Conservation (phyloP, 1,140 invertebrate genomes). For the Nymphalis io region DNA sequence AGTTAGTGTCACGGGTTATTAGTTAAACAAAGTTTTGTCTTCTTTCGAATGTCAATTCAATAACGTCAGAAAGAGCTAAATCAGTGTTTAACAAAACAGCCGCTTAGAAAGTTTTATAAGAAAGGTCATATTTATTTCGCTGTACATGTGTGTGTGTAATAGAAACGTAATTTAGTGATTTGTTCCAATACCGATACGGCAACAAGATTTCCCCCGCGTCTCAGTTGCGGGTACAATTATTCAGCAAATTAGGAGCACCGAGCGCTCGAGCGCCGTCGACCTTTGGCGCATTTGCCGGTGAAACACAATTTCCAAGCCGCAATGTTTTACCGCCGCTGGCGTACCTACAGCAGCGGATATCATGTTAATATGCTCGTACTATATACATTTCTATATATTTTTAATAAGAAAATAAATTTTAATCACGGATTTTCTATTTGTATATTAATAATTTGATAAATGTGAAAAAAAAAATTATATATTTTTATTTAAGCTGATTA, state of each 20-base stretch:
- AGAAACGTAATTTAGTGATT: background rate
- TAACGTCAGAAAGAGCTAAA: no score
- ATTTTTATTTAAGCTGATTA: no score
- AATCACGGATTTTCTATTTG: no score
- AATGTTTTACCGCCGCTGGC: slow-evolving; percentile 59
- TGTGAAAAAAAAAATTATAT: no score
- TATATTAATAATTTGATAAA: no score
- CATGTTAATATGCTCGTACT: background rate
- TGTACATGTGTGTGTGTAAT: no score
- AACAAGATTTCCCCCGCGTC: slow-evolving; percentile 35
- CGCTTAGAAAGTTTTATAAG: no score
- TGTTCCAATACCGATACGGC: slow-evolving; percentile 12
- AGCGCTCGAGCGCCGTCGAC: slow-evolving; percentile 24
- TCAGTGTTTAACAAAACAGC: no score
- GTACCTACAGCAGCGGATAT: slow-evolving; percentile 20
- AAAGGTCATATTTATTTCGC: no score
- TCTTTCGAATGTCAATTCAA: no score
- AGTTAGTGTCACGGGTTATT: no score
- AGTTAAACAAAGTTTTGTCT: no score
- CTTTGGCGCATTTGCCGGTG: slow-evolving; percentile 12
- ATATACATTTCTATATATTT: background rate
- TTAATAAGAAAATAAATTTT: slow-evolving; percentile 8
- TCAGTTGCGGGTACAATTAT: slow-evolving; percentile 50
- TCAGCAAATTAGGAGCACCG: slow-evolving; percentile 60
- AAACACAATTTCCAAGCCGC: slow-evolving; percentile 28